phyloP scores from a whole-genome alignment of 2,888 invertebrate species.

The Unio delphinus region DNA sequence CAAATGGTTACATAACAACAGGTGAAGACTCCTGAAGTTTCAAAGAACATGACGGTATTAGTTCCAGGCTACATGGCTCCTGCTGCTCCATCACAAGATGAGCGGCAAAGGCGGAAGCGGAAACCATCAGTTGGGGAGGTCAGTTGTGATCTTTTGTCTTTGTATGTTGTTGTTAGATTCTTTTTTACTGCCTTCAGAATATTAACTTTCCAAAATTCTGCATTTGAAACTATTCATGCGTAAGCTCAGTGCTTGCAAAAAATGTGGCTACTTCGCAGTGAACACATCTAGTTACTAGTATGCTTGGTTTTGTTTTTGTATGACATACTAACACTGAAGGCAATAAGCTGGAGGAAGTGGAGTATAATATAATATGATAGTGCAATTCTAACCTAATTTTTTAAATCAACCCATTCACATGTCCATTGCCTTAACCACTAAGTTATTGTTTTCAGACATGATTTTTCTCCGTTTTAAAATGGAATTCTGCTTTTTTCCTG shows the following conservation, averaged over 20 bases:
- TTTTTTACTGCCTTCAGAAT: neutral
- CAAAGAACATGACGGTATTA: conserved; percentile 59
- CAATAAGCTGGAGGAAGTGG: too few relatives aligned
- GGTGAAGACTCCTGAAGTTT: conserved; percentile 62
- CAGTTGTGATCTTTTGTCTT: conserved; percentile 5
- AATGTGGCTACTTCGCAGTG: too few relatives aligned
- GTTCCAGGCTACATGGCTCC: conserved; percentile 60
- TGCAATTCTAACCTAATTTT: too few relatives aligned
- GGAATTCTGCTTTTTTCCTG: too few relatives aligned
- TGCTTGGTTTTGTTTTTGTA: neutral
- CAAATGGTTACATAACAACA: conserved; percentile 14
- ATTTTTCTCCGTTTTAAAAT: too few relatives aligned
- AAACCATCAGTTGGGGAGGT: conserved; percentile 56
- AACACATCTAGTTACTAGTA: neutral
- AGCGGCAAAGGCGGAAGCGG: conserved; percentile 40
- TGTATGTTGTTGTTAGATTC: neutral
- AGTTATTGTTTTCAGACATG: too few relatives aligned
- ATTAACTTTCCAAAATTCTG: too few relatives aligned
- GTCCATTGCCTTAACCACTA: too few relatives aligned
- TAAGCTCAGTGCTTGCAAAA: too few relatives aligned
- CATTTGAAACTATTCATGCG: neutral
- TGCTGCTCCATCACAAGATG: conserved; percentile 39
- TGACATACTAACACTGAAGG: too few relatives aligned
- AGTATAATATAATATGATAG: too few relatives aligned
- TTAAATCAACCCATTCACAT: too few relatives aligned